Evolutionary conservation across 2,888 invertebrate species (phyloP).

Genomic region (Ctena decussata): DNA sequence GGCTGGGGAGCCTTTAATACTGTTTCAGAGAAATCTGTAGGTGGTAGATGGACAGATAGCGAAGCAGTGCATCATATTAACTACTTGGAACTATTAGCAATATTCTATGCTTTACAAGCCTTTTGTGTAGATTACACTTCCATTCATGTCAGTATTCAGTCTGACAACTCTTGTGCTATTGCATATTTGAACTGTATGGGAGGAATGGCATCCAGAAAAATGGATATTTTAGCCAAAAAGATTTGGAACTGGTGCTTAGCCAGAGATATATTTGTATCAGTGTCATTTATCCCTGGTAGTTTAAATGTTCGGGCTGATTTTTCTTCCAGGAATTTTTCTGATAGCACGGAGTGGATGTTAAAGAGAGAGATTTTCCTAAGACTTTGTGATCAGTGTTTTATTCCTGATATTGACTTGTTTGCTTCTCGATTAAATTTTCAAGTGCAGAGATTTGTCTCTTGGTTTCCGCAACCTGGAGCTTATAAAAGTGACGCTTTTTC

Average conservation of each 20-base stretch:
- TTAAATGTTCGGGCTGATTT: slow-evolving; percentile 41
- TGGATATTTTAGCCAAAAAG: slow-evolving; percentile 23
- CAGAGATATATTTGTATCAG: slow-evolving; percentile 39
- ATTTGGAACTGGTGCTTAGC: slow-evolving; percentile 51
- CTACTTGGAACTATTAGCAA: slow-evolving; percentile 38
- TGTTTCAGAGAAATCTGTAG: background rate
- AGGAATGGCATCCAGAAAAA: background rate
- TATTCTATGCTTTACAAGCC: slow-evolving; percentile 29
- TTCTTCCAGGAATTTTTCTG: slow-evolving; percentile 40
- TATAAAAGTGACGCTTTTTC: slow-evolving; percentile 36
- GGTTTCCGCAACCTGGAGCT: slow-evolving; percentile 41
- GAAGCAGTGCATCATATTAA: slow-evolving; percentile 38
- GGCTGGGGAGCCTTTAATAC: slow-evolving; percentile 31
- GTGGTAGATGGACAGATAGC: slow-evolving; percentile 25
- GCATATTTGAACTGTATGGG: slow-evolving; percentile 47
- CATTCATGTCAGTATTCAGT: slow-evolving; percentile 29
- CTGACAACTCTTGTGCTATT: slow-evolving; percentile 45
- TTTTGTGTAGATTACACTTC: background rate
- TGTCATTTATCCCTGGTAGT: slow-evolving; percentile 21
- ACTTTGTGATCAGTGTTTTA: slow-evolving; percentile 28
- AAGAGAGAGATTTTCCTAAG: slow-evolving; percentile 31
- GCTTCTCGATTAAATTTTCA: slow-evolving; percentile 44
- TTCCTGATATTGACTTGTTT: slow-evolving; percentile 56
- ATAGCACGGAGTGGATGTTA: slow-evolving; percentile 45
- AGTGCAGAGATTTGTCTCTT: slow-evolving; percentile 35